These are phyloP conservation scores for Drosophila bunnanda DNA, from an alignment of 2,888 invertebrate genomes.

Conservation along the genomic window DNA sequence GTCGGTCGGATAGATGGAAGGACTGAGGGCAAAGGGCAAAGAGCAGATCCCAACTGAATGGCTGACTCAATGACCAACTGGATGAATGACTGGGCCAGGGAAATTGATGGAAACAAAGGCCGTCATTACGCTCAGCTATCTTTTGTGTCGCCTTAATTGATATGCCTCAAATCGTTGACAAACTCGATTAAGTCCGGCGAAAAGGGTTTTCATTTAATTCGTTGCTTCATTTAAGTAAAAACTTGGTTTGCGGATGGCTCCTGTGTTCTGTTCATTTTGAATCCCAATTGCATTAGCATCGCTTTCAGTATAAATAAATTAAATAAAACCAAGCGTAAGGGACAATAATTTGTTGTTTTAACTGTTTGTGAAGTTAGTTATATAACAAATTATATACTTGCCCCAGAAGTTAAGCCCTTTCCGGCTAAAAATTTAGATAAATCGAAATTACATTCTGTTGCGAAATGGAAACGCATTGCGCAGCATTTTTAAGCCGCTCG, in stretches of 20 bases:
- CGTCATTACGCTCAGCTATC: constrained; percentile 38
- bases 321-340: background rate
- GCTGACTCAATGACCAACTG: constrained; percentile 21
- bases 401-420: background rate
- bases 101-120: constrained; percentile 49
- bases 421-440: constrained; percentile 18
- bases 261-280: background rate
- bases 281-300: background rate
- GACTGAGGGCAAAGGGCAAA: constrained; percentile 29
- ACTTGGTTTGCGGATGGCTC: background rate
- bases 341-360: no score
- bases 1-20: constrained; percentile 9
- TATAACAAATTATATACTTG: background rate
- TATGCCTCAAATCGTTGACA: constrained; percentile 28
- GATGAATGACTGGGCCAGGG: constrained; percentile 38
- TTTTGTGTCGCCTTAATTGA: constrained; percentile 38
- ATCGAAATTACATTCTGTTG: constrained; percentile 32
- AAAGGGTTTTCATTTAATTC: constrained; percentile 28
- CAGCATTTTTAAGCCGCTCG: constrained; percentile 54
- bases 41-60: constrained; percentile 28
- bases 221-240: constrained; percentile 1
- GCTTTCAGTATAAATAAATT: background rate
- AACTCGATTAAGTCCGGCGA: constrained; percentile 23
- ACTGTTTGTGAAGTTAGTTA: no score
- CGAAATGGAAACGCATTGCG: constrained; percentile 44